Conservation (phyloP, 2,888 invertebrate species). For the Hybos culiciformis region DNA sequence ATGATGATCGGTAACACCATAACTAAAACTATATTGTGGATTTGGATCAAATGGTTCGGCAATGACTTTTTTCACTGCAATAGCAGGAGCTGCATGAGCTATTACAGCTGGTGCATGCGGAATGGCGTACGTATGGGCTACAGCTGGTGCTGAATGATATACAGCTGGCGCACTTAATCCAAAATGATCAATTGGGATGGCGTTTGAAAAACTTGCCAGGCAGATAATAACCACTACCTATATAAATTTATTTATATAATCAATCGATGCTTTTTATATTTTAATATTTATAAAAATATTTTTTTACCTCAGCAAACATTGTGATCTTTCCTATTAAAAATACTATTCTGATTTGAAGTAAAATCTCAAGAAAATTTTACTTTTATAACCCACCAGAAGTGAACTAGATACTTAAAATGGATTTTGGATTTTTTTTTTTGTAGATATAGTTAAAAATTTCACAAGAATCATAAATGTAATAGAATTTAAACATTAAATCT, state of each 20-base stretch:
- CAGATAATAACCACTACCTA: slow-evolving; percentile 27
- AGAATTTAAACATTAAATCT: no score
- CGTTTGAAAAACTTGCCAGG: slow-evolving; percentile 22
- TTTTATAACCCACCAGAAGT: slow-evolving; percentile 27
- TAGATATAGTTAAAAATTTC: no score
- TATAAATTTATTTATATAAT: slow-evolving; percentile 1
- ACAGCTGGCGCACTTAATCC: slow-evolving; percentile 12
- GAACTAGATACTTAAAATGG: neutral
- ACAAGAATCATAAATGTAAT: no score
- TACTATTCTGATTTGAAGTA: slow-evolving; percentile 33
- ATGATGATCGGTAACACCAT: slow-evolving; percentile 51
- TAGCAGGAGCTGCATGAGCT: slow-evolving; percentile 23
- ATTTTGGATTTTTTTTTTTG: neutral
- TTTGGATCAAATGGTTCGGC: slow-evolving; percentile 25
- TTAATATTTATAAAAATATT: slow-evolving; percentile 8
- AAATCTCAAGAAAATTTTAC: slow-evolving; percentile 26
- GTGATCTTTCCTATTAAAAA: slow-evolving; percentile 30
- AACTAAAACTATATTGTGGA: slow-evolving; percentile 53
- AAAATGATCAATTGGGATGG: slow-evolving; percentile 20
- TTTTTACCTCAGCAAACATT: slow-evolving; percentile 32
- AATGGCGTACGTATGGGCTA: slow-evolving; percentile 17
- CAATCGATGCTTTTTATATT: neutral
- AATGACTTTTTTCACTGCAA: slow-evolving; percentile 17
- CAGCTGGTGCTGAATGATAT: slow-evolving; percentile 10
- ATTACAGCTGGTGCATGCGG: slow-evolving; percentile 22